Evolutionary conservation across 2,888 invertebrate species (phyloP).

Genomic region (Arrhopalites spinosus): DNA sequence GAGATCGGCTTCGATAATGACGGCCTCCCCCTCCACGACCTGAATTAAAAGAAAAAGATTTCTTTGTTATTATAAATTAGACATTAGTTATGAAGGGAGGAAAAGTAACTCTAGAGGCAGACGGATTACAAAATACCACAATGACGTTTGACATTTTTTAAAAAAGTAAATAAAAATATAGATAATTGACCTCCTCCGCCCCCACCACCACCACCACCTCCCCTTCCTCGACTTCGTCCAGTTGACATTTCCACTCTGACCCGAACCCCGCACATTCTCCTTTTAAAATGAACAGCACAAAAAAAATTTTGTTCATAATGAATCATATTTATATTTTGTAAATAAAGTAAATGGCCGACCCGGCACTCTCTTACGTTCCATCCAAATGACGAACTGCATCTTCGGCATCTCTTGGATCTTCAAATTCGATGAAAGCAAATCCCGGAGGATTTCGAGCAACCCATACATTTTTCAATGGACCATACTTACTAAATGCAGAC

Average conservation of each 20-base stretch:
- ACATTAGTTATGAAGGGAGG: no score
- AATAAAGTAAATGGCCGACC: not conserved
- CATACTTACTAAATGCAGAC: slow-evolving; percentile 84
- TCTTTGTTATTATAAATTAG: no score
- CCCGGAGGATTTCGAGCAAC: slow-evolving; percentile 92
- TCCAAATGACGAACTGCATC: slow-evolving; percentile 82
- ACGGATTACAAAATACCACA: no score
- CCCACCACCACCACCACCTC: slow-evolving; percentile 60
- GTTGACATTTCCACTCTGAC: slow-evolving; percentile 93
- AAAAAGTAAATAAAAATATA: no score
- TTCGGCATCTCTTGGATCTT: slow-evolving; percentile 80
- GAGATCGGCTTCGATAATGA: slow-evolving; percentile 45
- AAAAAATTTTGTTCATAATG: not conserved
- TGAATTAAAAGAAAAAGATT: no score
- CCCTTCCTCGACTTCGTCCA: slow-evolving; percentile 77
- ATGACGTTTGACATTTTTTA: no score
- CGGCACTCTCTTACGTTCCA: slow-evolving; percentile 70
- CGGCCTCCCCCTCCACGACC: slow-evolving; percentile 29
- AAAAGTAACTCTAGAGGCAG: no score
- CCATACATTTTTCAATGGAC: slow-evolving; percentile 89
- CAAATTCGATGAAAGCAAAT: slow-evolving; percentile 87
- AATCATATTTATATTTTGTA: not conserved
- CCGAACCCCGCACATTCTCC: slow-evolving; percentile 85
- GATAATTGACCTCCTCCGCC: not conserved
- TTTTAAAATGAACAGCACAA: no score